A percentile compares a stretch with the other conserved stretches of the same genome.
Conservation (phyloP, 2,888 invertebrate genomes). For the Halictus ligatus region DNA sequence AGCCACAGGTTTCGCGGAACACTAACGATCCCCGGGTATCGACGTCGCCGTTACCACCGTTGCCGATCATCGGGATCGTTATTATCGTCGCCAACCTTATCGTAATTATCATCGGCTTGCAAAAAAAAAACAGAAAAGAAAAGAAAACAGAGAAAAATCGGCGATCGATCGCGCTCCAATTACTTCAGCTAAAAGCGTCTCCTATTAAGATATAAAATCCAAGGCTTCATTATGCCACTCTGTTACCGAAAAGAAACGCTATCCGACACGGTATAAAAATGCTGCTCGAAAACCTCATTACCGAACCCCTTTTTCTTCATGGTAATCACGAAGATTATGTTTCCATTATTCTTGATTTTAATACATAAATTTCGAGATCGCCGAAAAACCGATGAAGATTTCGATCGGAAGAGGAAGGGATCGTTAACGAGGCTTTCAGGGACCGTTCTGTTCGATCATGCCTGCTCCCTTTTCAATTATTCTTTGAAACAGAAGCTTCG, state of each 20-base stretch:
- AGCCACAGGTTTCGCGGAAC: neutral
- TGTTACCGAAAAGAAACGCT: neutral
- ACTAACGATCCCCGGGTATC: slow-evolving; percentile 3
- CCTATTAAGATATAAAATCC: slow-evolving; percentile 6
- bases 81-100: neutral
- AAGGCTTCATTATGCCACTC: neutral
- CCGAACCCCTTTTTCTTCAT: neutral
- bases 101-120: neutral
- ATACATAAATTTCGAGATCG: neutral
- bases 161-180: neutral
- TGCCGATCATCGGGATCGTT: neutral
- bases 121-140: neutral
- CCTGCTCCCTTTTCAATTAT: neutral
- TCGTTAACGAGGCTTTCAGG: neutral
- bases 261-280: neutral
- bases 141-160: neutral
- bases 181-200: neutral
- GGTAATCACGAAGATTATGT: neutral
- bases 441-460: neutral
- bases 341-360: slow-evolving; percentile 2
- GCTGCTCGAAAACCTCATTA: neutral
- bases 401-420: neutral
- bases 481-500: neutral
- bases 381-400: neutral
- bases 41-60: neutral